Percentiles rank a stretch among this genome's conserved stretches.
Conservation (phyloP, 2,888 invertebrate genomes). For the Pterobdella sp. region DNA sequence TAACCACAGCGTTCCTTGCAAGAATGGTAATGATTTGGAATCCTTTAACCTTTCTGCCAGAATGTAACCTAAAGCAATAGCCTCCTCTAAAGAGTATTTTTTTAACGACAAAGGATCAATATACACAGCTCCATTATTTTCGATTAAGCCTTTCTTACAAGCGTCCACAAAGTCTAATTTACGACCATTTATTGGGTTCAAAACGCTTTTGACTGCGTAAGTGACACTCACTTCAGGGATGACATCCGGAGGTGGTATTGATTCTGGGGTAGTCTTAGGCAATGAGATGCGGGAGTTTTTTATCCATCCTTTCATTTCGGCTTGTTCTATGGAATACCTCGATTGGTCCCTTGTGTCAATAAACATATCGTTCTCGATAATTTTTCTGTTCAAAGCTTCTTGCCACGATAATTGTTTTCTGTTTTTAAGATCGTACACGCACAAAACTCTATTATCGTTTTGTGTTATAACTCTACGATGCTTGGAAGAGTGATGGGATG, state of each 20-base stretch:
- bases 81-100: slow-evolving; percentile 44
- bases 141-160: slow-evolving; percentile 40
- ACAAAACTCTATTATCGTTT: not conserved
- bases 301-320: slow-evolving; percentile 13
- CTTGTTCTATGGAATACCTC: slow-evolving; percentile 20
- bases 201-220: slow-evolving; percentile 47
- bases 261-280: slow-evolving; percentile 9
- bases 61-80: slow-evolving; percentile 47
- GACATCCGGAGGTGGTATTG: slow-evolving; percentile 26
- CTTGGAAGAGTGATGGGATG: slow-evolving; percentile 16
- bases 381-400: slow-evolving; percentile 32
- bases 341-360: not conserved
- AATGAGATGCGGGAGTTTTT: not conserved
- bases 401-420: slow-evolving; percentile 28
- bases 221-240: slow-evolving; percentile 41
- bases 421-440: slow-evolving; percentile 31
- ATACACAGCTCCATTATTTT: slow-evolving; percentile 43
- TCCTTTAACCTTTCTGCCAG: slow-evolving; percentile 46
- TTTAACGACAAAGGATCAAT: slow-evolving; percentile 44
- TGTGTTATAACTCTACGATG: not conserved
- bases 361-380: slow-evolving; percentile 33
- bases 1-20: slow-evolving; percentile 37
- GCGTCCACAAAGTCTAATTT: slow-evolving; percentile 36
- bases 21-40: slow-evolving; percentile 43
- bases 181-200: slow-evolving; percentile 41